Conservation (phyloP, 2,797 vertebrate species). For the Glyptemys insculpta region DNA sequence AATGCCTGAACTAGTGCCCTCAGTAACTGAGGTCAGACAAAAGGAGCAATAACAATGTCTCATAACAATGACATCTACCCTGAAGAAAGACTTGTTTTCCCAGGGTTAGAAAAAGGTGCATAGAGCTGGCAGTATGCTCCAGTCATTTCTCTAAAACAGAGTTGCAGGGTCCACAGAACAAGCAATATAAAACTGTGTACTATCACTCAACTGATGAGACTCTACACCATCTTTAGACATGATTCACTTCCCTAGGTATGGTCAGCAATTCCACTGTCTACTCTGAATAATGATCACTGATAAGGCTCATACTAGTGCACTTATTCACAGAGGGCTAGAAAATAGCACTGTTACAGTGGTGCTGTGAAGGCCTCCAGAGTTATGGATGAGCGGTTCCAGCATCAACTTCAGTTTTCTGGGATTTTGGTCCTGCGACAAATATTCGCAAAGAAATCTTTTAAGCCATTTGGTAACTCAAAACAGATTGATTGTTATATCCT, state of each 20-base stretch:
- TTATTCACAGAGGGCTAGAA: background rate
- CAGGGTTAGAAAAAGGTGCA: background rate
- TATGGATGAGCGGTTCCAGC: background rate
- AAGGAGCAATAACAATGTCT: background rate
- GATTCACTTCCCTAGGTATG: background rate
- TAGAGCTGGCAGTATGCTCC: background rate
- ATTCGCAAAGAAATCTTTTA: background rate
- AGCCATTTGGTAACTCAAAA: constrained; percentile 71
- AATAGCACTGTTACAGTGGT: background rate
- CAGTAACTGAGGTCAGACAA: background rate
- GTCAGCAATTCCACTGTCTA: background rate
- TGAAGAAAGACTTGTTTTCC: background rate
- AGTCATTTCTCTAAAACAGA: background rate
- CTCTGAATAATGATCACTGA: background rate
- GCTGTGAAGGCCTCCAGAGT: background rate
- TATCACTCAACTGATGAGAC: background rate
- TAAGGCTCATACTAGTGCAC: background rate
- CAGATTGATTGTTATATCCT: constrained; percentile 77
- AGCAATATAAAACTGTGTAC: no score
- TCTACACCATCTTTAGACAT: background rate
- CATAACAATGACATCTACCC: background rate
- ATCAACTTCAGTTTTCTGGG: background rate
- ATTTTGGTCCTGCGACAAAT: background rate
- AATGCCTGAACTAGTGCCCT: background rate
- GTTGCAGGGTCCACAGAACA: background rate